phyloP scores from a whole-genome alignment of 35 echinoderm and acorn worm genomes.

The Acanthaster planci region DNA sequence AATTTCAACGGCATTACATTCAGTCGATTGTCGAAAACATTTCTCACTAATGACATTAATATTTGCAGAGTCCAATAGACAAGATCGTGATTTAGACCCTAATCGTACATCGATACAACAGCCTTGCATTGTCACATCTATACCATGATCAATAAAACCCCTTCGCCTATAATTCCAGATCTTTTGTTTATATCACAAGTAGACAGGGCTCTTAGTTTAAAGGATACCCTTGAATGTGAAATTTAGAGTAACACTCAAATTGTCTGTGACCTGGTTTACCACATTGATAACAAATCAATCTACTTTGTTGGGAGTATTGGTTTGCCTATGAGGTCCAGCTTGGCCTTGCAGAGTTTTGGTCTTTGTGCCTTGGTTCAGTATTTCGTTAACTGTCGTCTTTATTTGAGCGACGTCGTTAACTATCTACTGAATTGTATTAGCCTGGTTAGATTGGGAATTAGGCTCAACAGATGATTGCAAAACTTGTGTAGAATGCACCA shows the following conservation, averaged over 20 bases:
- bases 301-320: too few species aligned
- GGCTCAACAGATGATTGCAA: too few species aligned
- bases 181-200: neutral
- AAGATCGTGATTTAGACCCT: neutral
- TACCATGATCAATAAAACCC: neutral
- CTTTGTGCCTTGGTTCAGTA: too few species aligned
- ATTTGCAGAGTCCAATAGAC: neutral
- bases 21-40: neutral
- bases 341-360: too few species aligned
- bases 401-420: too few species aligned
- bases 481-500: too few species aligned
- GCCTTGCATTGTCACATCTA: neutral
- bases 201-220: neutral
- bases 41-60: neutral
- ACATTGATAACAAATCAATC: too few species aligned
- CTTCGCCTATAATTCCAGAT: neutral
- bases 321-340: too few species aligned
- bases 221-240: neutral
- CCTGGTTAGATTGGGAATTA: too few species aligned
- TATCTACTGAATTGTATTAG: too few species aligned
- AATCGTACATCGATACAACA: neutral
- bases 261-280: too few species aligned
- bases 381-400: too few species aligned
- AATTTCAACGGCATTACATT: neutral
- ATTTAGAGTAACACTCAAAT: neutral